Evolutionary conservation across 2,888 invertebrate species (phyloP), one percentile per base, ranked within the genome.

Genomic region (Allacma fusca): DNA sequence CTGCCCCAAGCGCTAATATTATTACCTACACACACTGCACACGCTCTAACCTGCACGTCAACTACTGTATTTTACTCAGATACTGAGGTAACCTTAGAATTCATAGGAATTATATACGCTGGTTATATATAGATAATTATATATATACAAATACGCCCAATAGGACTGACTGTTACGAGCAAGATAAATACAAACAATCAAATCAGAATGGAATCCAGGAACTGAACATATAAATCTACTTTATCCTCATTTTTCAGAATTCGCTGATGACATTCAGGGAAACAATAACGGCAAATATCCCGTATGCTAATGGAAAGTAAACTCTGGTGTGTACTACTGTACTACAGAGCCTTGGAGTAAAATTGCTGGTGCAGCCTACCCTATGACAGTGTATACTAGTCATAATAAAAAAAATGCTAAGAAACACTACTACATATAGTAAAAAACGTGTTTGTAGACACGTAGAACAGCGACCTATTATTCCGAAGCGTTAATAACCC

Each of bases 251-350:
- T 62, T 62, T 62, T 26, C 62, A 62, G 23, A 62, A 62, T 24
- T 62, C 26, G 34, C 68, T 69, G 40, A 69, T 69, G 68, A 69
- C 68, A 69, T 69, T 69, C 43, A 43, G 67, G 29, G 67, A 62
- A 62, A n/a, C 2, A 24, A 2, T 23, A 24, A 24, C 62, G 2
- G 2, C 50, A 50, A 50, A 50, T 50, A 16, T n/a, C 16, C 50
- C 19, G 2, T 16, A 50, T 23, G 62, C 26, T 62, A 62, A 62
- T 24, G 40, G 21, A 69, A 44, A 43, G 69, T 69, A 40, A 69
- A 43, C 34, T 68, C n/a, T 29, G 34, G 4, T 34, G 9, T 34
- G 34, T 34, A 7, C 9, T 34, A 34, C 34, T 34, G 34, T 34
- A 4, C 34, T 34, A 34, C 34, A 34, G n/a, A n/a, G n/a, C n/a